Base-by-base conservation (phyloP, 2,113 vertebrate species). In the Mesocricetus auratus region DNA sequence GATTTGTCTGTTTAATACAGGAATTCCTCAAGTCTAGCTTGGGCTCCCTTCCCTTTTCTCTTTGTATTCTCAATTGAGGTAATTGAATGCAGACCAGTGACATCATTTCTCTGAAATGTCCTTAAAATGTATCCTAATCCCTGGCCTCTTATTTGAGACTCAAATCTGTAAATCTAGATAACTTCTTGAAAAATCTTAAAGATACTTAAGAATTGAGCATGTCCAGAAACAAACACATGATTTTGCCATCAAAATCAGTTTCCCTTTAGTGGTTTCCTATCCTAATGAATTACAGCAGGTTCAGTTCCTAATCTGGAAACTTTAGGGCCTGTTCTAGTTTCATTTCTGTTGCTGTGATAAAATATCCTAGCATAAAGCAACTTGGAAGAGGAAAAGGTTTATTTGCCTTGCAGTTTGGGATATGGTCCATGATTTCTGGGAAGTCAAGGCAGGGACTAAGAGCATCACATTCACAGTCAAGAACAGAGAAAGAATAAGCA, bases 251-350 rank as follows among this genome's bases (percentile, higher is more conserved):
- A 90, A 88, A 94, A 81, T 71, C 22, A 74, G n/a, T 73, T 78
- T 93, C 47, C 56, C 73, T 73, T 87, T 36, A 71, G n/a, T 91
- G 42, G 58, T 87, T 12, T 12, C 26, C 47, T 69, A 7, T 68
- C 47, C 86, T 64, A 75, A 24, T 82, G 60, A 93, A 74, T 86
- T 81, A 15, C 36, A 93, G 31, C 16, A 47, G 31, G 45, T 69
- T 93, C 64, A 74, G 24, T 90, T 86, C 60, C 50, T 94, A 92
- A 94, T 60, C 19, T 89, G 88, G 79, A 79, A 86, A 56, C 53
- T 10, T 86, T 31, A 33, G 24, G 56, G 9, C 56, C 45, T 86
- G 71, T 71, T 78, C 69, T 73, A 47, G 62, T 66, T 66, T 33
- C 42, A 22, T 47, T 45, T 47, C 82, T 45, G 17, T 86, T 64